Percentiles rank a stretch among this genome's conserved stretches.
phyloP scores from a whole-genome alignment of 2,797 vertebrate genomes.

The Graptemys geographica region DNA sequence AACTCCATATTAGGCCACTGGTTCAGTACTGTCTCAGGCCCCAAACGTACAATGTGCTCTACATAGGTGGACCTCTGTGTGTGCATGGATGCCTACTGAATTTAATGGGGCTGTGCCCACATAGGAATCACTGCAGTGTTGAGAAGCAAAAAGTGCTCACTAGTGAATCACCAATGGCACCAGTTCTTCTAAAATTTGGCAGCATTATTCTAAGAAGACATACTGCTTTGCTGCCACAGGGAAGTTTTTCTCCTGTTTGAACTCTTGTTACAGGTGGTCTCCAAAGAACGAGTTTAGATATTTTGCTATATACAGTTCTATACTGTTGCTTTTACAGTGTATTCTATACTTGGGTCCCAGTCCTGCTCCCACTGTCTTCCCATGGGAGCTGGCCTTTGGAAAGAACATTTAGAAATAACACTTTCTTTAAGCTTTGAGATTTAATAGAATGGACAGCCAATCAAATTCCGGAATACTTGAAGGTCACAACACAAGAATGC shows the following conservation, averaged over 20 bases:
- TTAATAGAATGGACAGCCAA: not conserved
- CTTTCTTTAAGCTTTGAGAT: not conserved
- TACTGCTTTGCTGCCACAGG: not conserved
- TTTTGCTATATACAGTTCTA: not conserved
- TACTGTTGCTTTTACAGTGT: not conserved
- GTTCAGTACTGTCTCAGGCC: not conserved
- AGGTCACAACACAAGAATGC: not conserved
- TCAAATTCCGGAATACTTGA: not conserved
- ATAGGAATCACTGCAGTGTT: not conserved
- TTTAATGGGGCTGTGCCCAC: not conserved
- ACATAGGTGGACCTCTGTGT: not conserved
- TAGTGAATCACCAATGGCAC: not conserved
- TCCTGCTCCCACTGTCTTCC: not conserved
- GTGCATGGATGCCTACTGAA: rapidly evolving
- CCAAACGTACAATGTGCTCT: not conserved
- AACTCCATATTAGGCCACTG: not conserved
- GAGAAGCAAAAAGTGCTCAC: rapidly evolving
- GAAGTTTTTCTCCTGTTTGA: not conserved
- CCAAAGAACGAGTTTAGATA: not conserved
- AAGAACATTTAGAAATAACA: not conserved
- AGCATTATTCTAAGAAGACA: not conserved
- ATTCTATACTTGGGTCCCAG: not conserved
- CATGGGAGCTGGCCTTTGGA: not conserved
- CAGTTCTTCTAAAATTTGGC: not conserved
- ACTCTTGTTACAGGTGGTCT: not conserved